These are phyloP conservation scores for Papilio elwesi DNA, from an alignment of 2,888 invertebrate genomes.

Conservation along the genomic window DNA sequence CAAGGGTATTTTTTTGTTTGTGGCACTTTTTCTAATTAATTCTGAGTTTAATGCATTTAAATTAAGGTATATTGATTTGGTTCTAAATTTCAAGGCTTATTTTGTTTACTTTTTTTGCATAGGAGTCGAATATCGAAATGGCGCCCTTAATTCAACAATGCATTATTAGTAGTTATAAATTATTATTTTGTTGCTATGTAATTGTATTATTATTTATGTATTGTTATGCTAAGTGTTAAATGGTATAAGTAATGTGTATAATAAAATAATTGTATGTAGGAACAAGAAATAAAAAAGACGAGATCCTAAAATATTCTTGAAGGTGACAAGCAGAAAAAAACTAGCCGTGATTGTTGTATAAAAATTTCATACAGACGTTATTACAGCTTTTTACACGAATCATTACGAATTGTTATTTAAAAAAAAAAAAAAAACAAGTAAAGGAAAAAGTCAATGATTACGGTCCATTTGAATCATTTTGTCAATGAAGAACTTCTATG, in stretches of 20 bases:
- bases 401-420: conserved; percentile 15
- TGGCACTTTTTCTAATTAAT: conserved; percentile 1
- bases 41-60: conserved; percentile 26
- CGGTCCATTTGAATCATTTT: background rate
- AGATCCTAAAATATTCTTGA: conserved; percentile 41
- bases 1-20: background rate
- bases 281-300: conserved; percentile 55
- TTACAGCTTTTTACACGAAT: conserved; percentile 28
- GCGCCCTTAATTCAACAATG: conserved; percentile 29
- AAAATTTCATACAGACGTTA: conserved; percentile 37
- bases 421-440: conserved; percentile 4
- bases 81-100: conserved; percentile 16
- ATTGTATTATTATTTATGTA: conserved; percentile 44
- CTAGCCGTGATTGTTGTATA: conserved; percentile 19
- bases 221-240: conserved; percentile 38
- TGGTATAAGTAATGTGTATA: conserved; percentile 52
- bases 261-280: conserved; percentile 58
- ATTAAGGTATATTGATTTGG: conserved; percentile 22
- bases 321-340: conserved; percentile 30
- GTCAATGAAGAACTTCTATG: conserved; percentile 20
- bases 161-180: conserved; percentile 34
- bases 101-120: conserved; percentile 7
- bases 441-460: background rate
- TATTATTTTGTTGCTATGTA: conserved; percentile 44
- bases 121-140: background rate